Conservation (phyloP, 2,113 vertebrate genomes). For the Nycticorax nycticorax region DNA sequence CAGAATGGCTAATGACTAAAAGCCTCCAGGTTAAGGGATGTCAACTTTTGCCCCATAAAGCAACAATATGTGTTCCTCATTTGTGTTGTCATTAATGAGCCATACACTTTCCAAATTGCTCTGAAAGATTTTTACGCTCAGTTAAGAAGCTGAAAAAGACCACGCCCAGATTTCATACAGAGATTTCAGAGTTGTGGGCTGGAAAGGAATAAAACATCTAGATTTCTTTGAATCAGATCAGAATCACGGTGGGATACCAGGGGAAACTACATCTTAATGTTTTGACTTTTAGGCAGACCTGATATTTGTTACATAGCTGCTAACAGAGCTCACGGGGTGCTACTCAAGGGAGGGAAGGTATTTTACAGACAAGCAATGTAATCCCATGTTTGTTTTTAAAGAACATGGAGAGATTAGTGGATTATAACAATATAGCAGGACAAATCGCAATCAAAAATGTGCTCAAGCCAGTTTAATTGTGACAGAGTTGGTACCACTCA, state of each 20-base stretch:
- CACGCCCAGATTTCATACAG: background rate
- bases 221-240: background rate
- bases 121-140: background rate
- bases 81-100: background rate
- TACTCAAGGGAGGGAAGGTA: background rate
- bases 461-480: background rate
- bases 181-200: background rate
- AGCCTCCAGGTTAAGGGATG: background rate
- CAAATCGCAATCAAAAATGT: background rate
- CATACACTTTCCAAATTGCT: background rate
- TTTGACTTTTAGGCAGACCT: background rate
- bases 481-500: background rate
- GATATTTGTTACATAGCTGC: background rate
- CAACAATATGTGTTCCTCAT: background rate
- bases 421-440: background rate
- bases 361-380: background rate
- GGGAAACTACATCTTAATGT: background rate
- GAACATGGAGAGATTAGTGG: background rate
- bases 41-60: background rate
- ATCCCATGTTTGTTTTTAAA: background rate
- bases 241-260: background rate
- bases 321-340: background rate
- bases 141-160: background rate
- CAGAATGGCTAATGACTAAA: background rate
- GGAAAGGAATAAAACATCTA: background rate